Percentiles rank a stretch among this genome's conserved stretches.
Evolutionary conservation across 2,888 invertebrate species (phyloP).

Genomic region (Tinea semifulvella): DNA sequence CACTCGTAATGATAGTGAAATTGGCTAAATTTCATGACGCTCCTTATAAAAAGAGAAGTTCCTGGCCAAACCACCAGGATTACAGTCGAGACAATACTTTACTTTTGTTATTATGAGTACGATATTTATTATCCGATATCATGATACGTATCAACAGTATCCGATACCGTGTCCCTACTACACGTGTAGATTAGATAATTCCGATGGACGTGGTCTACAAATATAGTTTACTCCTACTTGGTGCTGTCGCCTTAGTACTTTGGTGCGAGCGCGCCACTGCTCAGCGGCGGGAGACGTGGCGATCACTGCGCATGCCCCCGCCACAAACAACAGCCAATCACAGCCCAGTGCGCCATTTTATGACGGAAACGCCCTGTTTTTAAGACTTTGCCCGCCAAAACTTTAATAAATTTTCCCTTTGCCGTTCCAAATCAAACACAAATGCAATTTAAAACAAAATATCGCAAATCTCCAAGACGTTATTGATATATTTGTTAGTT

Average conservation of each 20-base stretch:
- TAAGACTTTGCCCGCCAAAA: background rate
- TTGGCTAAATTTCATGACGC: no score
- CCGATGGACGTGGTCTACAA: background rate
- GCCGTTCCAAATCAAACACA: background rate
- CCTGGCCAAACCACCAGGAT: no score
- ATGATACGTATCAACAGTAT: no score
- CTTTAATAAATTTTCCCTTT: background rate
- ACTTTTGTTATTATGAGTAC: no score
- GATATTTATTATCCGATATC: no score
- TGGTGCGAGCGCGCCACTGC: constrained; percentile 61
- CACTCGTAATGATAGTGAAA: no score
- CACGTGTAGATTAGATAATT: background rate
- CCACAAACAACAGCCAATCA: constrained; percentile 51
- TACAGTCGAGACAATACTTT: no score
- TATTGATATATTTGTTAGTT: no score
- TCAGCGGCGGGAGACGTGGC: constrained; percentile 52
- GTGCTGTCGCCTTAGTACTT: constrained; percentile 59
- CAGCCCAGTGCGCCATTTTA: constrained; percentile 30
- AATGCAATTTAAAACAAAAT: background rate
- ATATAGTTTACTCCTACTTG: constrained; percentile 48
- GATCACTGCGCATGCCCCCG: constrained; percentile 61
- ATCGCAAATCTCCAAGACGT: no score
- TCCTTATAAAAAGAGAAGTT: no score
- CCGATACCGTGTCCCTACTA: no score
- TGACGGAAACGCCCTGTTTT: constrained; percentile 5